These are phyloP conservation scores for Parotia lawesii DNA, from an alignment of 2,113 vertebrate genomes.

Conservation along the genomic window DNA sequence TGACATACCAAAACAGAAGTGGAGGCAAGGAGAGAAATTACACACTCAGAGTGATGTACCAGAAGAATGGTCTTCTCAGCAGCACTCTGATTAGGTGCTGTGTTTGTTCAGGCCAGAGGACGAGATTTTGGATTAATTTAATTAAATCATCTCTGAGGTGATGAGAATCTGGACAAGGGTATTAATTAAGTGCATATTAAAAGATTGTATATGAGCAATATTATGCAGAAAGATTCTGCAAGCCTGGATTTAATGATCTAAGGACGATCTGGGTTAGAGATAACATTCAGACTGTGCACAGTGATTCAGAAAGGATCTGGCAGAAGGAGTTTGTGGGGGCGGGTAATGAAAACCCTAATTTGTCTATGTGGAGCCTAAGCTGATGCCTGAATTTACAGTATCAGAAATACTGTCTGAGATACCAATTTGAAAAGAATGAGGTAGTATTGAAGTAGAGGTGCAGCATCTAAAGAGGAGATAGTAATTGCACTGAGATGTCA, in stretches of 20 bases:
- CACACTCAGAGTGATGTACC: background rate
- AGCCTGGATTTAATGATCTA: background rate
- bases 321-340: background rate
- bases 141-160: background rate
- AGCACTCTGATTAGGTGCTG: background rate
- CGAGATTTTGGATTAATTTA: background rate
- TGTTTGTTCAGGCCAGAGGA: background rate
- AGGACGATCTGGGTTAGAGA: background rate
- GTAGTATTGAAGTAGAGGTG: background rate
- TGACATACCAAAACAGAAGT: background rate
- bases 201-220: background rate
- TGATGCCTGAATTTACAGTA: background rate
- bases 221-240: background rate
- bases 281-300: background rate
- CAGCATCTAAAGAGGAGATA: background rate
- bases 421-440: background rate
- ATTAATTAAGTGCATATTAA: background rate
- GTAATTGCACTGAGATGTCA: background rate
- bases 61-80: background rate
- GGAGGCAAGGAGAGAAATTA: background rate
- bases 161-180: background rate
- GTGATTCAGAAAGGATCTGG: background rate
- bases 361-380: background rate
- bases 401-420: background rate
- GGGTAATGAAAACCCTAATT: background rate